These are phyloP conservation scores for Limenitis arthemis DNA, from an alignment of 2,888 invertebrate genomes.

Conservation along the genomic window DNA sequence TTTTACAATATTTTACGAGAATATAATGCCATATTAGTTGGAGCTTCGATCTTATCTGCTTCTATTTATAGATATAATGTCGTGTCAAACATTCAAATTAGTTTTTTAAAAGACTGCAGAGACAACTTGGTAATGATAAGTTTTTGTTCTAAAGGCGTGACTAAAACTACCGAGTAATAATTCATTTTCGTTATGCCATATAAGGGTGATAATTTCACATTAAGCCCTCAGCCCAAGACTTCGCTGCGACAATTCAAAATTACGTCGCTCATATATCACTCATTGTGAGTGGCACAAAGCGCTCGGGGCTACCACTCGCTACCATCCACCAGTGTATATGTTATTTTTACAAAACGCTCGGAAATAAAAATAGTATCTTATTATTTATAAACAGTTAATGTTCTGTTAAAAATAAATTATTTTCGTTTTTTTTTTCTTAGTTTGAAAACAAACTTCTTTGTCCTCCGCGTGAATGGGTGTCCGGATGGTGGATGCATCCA, in stretches of 20 bases:
- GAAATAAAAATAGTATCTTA: constrained; percentile 31
- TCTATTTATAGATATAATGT: background rate
- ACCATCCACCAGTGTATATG: constrained; percentile 40
- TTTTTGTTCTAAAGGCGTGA: constrained; percentile 21
- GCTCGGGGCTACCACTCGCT: constrained; percentile 54
- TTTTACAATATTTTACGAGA: constrained; percentile 49
- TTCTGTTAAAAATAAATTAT: constrained; percentile 56
- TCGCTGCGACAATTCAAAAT: constrained; percentile 63
- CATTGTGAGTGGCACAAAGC: constrained; percentile 68
- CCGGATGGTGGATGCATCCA: too few relatives aligned
- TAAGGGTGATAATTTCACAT: constrained; percentile 69
- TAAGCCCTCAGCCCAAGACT: constrained; percentile 47
- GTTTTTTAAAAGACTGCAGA: constrained; percentile 29
- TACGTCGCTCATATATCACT: constrained; percentile 69
- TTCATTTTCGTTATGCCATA: constrained; percentile 70
- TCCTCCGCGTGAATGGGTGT: constrained; percentile 56
- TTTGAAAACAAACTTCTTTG: constrained; percentile 68
- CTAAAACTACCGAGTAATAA: constrained; percentile 52
- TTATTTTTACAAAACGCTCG: constrained; percentile 38
- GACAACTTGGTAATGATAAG: constrained; percentile 24
- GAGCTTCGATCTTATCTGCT: constrained; percentile 11
- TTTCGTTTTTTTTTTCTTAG: constrained; percentile 53
- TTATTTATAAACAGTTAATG: constrained; percentile 43
- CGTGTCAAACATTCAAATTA: constrained; percentile 31
- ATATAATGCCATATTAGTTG: constrained; percentile 36